Conservation (phyloP, 2,113 vertebrate species). For the Sphyrna mokarran region DNA sequence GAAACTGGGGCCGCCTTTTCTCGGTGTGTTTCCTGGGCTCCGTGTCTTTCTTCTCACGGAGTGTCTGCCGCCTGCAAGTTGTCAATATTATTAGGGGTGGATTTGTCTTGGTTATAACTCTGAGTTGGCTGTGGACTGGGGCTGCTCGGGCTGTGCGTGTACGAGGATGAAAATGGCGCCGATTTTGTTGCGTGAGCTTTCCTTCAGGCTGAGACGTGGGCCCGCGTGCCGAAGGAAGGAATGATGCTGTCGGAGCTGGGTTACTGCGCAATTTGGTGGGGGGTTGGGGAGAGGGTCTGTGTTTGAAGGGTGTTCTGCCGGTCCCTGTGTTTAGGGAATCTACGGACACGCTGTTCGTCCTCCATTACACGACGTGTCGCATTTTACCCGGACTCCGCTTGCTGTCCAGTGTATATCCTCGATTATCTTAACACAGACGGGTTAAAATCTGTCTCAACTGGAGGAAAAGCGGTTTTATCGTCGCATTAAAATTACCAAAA, state of each 20-base stretch:
- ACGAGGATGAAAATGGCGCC: background rate
- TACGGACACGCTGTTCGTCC: background rate
- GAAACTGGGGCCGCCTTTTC: background rate
- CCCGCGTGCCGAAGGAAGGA: background rate
- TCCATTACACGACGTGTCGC: background rate
- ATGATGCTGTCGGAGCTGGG: background rate
- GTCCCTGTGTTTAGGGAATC: background rate
- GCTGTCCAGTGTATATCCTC: too few species aligned
- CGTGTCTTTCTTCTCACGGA: background rate
- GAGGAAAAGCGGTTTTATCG: too few species aligned
- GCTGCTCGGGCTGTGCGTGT: background rate
- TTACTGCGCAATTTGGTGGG: too few species aligned
- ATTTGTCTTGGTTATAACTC: background rate
- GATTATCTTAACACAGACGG: background rate
- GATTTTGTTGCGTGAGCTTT: background rate
- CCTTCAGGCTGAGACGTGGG: background rate
- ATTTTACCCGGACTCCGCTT: background rate
- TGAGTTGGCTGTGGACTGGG: background rate
- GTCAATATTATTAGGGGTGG: rapidly evolving
- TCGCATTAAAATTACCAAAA: background rate
- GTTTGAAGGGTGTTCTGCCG: background rate
- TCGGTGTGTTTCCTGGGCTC: background rate
- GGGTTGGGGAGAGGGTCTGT: background rate
- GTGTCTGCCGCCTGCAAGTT: background rate
- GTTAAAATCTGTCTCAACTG: background rate